These are phyloP conservation scores for Calidris pygmaea DNA, from an alignment of 2,113 vertebrate species.

Conservation along the genomic window DNA sequence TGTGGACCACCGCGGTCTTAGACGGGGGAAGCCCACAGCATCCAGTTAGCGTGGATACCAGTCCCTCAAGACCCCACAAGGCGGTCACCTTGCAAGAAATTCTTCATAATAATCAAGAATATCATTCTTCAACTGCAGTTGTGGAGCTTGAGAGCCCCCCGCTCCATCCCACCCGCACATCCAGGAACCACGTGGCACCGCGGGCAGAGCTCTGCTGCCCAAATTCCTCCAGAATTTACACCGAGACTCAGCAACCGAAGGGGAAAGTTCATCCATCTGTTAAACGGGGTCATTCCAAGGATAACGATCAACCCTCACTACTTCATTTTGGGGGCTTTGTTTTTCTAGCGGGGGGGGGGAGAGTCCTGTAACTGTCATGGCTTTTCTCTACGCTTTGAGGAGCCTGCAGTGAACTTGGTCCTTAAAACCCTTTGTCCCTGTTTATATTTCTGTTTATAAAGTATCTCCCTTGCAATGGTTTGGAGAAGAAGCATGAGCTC, in stretches of 20 bases:
- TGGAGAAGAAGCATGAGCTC: not conserved
- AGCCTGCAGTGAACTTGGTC: not conserved
- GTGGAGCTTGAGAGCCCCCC: not conserved
- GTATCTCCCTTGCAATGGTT: not conserved
- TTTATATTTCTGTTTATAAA: not conserved
- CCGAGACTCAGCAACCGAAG: not conserved
- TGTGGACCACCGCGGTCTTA: not conserved
- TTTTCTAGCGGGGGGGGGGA: not conserved
- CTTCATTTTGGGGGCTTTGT: not conserved
- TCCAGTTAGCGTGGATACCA: not conserved
- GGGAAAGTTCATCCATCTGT: not conserved
- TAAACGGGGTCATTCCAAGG: not conserved
- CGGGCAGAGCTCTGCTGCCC: not conserved
- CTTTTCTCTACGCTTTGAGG: not conserved
- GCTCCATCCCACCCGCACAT: not conserved
- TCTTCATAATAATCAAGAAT: not conserved
- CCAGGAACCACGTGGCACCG: accelerated
- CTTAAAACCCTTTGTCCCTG: not conserved
- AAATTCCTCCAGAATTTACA: not conserved
- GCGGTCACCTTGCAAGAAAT: not conserved
- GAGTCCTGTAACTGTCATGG: not conserved
- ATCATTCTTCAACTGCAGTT: not conserved
- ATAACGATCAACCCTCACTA: not conserved
- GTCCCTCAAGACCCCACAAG: not conserved
- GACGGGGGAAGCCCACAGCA: not conserved